These are phyloP conservation scores for Antheraea yamamai DNA, from an alignment of 2,888 invertebrate genomes.

Conservation along the genomic window DNA sequence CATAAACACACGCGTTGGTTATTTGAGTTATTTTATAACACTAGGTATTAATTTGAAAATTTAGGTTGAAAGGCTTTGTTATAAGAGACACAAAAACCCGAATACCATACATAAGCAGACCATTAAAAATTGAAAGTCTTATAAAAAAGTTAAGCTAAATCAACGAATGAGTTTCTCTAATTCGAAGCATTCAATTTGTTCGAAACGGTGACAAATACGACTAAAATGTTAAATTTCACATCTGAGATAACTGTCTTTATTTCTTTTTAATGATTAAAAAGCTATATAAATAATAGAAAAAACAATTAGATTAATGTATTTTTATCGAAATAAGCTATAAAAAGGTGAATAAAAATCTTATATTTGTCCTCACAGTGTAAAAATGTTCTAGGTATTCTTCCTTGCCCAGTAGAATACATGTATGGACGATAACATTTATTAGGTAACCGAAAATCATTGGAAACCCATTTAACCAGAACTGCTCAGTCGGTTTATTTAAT, in stretches of 20 bases:
- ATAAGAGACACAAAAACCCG: slow-evolving; percentile 31
- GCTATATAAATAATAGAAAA: background rate
- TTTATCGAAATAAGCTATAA: background rate
- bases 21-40: background rate
- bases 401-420: too few relatives aligned
- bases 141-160: slow-evolving; percentile 24
- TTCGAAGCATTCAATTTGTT: background rate
- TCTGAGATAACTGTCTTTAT: background rate
- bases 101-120: slow-evolving; percentile 38
- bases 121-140: slow-evolving; percentile 47
- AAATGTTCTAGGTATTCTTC: background rate
- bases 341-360: background rate
- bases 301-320: background rate
- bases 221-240: background rate
- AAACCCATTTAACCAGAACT: background rate
- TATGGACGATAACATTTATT: background rate
- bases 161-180: background rate
- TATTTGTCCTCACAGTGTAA: background rate
- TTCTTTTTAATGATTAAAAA: background rate
- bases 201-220: background rate
- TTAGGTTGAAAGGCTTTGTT: too few relatives aligned
- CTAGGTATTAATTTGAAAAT: slow-evolving; percentile 29
- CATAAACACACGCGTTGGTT: too few relatives aligned
- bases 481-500: too few relatives aligned
- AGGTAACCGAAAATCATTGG: background rate